Evolutionary conservation across 2,888 invertebrate species (phyloP), one percentile per base, ranked within the genome.

Genomic region (Nomada ruficornis): DNA sequence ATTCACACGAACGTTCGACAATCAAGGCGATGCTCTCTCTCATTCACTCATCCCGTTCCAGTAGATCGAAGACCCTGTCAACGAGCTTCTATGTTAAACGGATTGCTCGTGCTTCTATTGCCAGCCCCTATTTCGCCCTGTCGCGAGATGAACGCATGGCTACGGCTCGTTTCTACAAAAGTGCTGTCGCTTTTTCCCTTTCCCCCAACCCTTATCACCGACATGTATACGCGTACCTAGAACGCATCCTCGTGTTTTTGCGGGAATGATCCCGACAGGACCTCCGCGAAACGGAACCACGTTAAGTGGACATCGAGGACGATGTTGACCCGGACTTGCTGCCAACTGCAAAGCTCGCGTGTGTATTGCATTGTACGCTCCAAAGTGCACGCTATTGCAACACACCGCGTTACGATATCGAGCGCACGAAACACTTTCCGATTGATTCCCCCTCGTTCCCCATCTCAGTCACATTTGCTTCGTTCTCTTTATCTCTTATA

Each of bases 81-180:
- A 20, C 15, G 44, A 11, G 55, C 50, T 59, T 54, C 75, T 76
- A 47, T 82, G 80, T 85, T 59, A 77, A 87, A 79, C 69, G 64
- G 77, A 87, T 87, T 70, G 85, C 62, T 52, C 70, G 26, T 67
- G 57, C 65, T 81, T 73, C 79, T 79, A 80, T 85, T 74, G 65
- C 80, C 26, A 47, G 11, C 59, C 76, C 44, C 67, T 71, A 73
- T 81, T 75, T 71, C 75, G 47, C 23, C 10, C 72, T 57, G 55
- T 70, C 76, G 64, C 44, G 77, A 70, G 67, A 80, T 54, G 73
- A 57, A 73, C 62, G 74, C 67, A 54, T 59, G 73, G 73, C 13
- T 63, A 29, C 47, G 67, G 67, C 76, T 82, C 78, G 77, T 84
- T 88, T 83, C 71, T 77, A 62, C 50, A 62, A 77, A 73, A 84